phyloP scores from a whole-genome alignment of 2,797 vertebrate species.

The Crenichthys baileyi region DNA sequence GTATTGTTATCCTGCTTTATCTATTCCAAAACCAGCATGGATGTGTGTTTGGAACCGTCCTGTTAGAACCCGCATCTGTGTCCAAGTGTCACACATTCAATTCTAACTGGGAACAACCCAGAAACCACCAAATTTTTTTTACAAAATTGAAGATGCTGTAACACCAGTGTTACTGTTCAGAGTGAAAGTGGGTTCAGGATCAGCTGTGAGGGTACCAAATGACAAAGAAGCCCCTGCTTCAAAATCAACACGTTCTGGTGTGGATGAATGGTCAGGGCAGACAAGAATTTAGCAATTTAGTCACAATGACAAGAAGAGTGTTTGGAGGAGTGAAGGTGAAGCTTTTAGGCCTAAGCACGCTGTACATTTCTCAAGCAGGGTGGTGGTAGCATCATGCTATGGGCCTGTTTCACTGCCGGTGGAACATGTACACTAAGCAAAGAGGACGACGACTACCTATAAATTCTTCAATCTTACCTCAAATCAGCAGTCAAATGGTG shows the following conservation, averaged over 20 bases:
- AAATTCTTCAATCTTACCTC: not conserved
- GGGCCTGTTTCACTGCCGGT: not conserved
- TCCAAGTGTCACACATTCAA: not conserved
- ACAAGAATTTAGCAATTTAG: not conserved
- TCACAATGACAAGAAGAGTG: not conserved
- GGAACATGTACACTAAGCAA: not conserved
- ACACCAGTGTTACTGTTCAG: not conserved
- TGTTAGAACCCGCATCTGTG: not conserved
- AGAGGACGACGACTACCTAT: not conserved
- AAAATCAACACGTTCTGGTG: too few species aligned
- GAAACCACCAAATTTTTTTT: not conserved
- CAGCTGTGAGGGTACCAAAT: too few species aligned
- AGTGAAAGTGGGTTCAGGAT: too few species aligned
- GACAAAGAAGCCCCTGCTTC: too few species aligned
- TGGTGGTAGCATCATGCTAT: not conserved
- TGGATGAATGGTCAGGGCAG: too few species aligned
- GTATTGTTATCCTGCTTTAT: not conserved
- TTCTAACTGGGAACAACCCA: not conserved
- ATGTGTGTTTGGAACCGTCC: not conserved
- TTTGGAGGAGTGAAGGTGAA: not conserved
- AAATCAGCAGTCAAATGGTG: not conserved
- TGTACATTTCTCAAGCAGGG: not conserved
- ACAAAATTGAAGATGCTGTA: not conserved
- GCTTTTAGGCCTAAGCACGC: not conserved
- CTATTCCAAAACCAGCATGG: not conserved